Evolutionary conservation across 2,888 invertebrate genomes (phyloP), one percentile per base, ranked within the genome.

Genomic region (Amphipoea lucens): DNA sequence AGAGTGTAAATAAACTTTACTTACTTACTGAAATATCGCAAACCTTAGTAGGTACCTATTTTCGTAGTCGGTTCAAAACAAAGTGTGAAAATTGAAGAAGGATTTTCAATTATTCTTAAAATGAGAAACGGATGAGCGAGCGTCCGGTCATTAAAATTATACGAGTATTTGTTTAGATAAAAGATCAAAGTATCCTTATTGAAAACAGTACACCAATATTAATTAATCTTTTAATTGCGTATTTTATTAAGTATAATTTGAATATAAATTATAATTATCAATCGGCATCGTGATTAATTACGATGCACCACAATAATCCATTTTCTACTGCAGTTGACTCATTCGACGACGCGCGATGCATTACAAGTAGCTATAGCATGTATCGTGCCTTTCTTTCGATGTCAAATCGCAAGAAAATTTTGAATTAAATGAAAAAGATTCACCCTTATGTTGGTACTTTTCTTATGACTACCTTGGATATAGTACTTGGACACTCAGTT

Each of bases 241-340:
- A 76, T 69, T 70, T 78, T 69, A 48, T 20, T 72, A n/a, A 29
- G 48, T 51, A 17, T 82, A 69, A 79, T 73, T 70, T 36, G 40
- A 72, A 73, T 80, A 75, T 75, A 69, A 79, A 83, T 79, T 74
- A 60, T 65, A 62, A 67, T 77, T n/a, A 72, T 74, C 36, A 54
- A 66, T 79, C 42, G 74, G 70, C 66, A 45, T 79, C 42, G 84
- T 70, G 68, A 29, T 54, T 74, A 76, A 81, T 79, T 70, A 79
- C 73, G 67, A 72, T 51, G 70, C 65, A 87, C 76, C 84, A 81
- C 78, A 79, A 79, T 74, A 72, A 76, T 81, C 23, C 74, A 84
- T 77, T 86, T 85, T 86, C 73, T 77, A 42, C 20, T 57, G 79
- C 29, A 29, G 29, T 79, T 86, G 79, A 86, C n/a, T 85, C 85